Percentiles rank a stretch among this genome's conserved stretches.
Evolutionary conservation across 2,888 invertebrate genomes (phyloP).

Genomic region (Nineta flava): DNA sequence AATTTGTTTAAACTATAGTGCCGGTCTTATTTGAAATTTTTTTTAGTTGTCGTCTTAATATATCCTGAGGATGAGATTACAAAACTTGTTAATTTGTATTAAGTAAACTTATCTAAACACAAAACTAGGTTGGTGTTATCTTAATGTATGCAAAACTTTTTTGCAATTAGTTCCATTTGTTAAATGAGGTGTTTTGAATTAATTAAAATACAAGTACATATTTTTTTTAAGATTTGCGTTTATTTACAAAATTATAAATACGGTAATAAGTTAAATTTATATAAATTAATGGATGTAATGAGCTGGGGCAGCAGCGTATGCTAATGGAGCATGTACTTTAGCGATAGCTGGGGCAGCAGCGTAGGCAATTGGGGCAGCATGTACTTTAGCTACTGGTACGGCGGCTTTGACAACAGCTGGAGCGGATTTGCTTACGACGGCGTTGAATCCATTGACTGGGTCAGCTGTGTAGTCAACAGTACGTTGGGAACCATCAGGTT

Average conservation of each 20-base stretch:
- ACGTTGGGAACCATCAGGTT: conserved; percentile 37
- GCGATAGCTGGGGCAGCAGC: conserved; percentile 22
- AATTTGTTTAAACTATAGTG: no score
- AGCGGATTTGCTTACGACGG: conserved; percentile 35
- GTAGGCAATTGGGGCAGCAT: conserved; percentile 13
- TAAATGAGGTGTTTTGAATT: background rate
- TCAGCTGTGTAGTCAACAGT: conserved; percentile 40
- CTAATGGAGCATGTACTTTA: conserved; percentile 14
- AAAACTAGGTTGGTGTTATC: no score
- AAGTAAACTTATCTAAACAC: no score
- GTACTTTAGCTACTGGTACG: conserved; percentile 16
- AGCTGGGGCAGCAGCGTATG: conserved; percentile 13
- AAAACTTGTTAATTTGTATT: no score
- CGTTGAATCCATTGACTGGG: conserved; percentile 40
- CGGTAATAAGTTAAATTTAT: background rate
- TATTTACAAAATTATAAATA: background rate
- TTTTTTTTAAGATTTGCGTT: background rate
- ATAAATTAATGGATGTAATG: conserved; percentile 9
- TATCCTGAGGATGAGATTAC: no score
- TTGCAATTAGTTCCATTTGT: no score
- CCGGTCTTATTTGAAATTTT: no score
- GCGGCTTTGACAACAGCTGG: conserved; percentile 18
- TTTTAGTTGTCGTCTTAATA: no score
- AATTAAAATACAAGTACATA: background rate
- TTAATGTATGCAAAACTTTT: no score